Percentiles rank a stretch among this genome's conserved stretches.
Evolutionary conservation across 2,113 vertebrate species (phyloP).

Genomic region (Trinectes maculatus): DNA sequence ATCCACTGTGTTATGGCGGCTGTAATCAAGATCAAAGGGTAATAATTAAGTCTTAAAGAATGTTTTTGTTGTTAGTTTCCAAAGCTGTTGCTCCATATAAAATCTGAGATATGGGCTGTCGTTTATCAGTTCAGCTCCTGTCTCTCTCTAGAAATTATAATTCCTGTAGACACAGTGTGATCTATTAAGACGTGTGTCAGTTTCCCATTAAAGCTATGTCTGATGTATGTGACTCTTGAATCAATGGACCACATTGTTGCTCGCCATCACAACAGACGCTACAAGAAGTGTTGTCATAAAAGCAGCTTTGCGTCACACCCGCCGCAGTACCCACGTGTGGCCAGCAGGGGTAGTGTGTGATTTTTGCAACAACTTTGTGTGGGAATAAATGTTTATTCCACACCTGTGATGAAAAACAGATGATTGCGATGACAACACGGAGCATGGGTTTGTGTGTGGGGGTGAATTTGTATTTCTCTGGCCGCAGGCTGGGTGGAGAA

Average conservation of each 20-base stretch:
- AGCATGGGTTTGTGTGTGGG: too few relatives aligned
- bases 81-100: not conserved
- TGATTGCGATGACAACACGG: not conserved
- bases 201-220: not conserved
- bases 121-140: not conserved
- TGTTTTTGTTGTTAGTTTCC: not conserved
- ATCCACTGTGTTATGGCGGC: slow-evolving; percentile 12
- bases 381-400: slow-evolving; percentile 12
- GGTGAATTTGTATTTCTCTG: too few relatives aligned
- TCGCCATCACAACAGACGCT: not conserved
- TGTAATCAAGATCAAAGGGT: slow-evolving; percentile 16
- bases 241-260: not conserved
- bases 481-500: too few relatives aligned
- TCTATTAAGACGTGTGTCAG: not conserved
- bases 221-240: not conserved
- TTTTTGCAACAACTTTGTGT: slow-evolving; percentile 55
- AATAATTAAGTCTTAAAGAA: slow-evolving; percentile 6
- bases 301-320: slow-evolving; percentile 12
- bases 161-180: not conserved
- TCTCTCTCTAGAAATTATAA: too few relatives aligned
- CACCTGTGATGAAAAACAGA: slow-evolving; percentile 3
- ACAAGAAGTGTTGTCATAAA: not conserved
- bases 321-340: slow-evolving; percentile 28
- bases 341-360: slow-evolving; percentile 67
- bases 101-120: not conserved